phyloP scores from a whole-genome alignment of 2,888 invertebrate species.

The Trissoscelio sp. region DNA sequence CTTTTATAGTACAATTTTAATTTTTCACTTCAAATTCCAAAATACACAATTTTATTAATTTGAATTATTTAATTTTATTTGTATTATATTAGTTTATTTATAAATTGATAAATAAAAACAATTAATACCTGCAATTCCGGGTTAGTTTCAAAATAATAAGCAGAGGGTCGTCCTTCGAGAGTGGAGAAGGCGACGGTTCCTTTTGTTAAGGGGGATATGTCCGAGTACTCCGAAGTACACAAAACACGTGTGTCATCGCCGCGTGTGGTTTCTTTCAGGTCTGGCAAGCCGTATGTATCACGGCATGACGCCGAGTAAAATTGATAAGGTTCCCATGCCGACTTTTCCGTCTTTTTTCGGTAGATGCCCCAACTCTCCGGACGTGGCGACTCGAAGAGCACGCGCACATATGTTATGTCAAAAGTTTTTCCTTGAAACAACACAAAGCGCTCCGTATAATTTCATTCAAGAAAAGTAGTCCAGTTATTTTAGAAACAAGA shows the following conservation, averaged over 20 bases:
- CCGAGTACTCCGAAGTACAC: slow-evolving; percentile 99
- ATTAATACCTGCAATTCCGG: slow-evolving; percentile 91
- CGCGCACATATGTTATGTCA: slow-evolving; percentile 97
- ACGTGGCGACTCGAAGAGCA: slow-evolving; percentile 97
- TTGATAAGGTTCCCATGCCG: slow-evolving; percentile 95
- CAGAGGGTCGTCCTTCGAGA: slow-evolving; percentile 96
- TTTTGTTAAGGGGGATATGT: slow-evolving; percentile 97
- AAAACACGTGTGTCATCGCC: slow-evolving; percentile 95
- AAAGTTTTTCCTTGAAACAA: slow-evolving; percentile 93
- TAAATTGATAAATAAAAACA: slow-evolving; percentile 5
- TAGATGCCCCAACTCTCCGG: slow-evolving; percentile 99
- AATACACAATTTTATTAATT: too few relatives aligned
- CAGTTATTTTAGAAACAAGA: not conserved
- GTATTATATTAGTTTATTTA: not conserved
- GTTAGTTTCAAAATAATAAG: slow-evolving; percentile 95
- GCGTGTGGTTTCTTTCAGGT: slow-evolving; percentile 88
- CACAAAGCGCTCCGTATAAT: slow-evolving; percentile 36
- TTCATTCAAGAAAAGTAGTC: not conserved
- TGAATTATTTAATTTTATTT: slow-evolving; percentile 4
- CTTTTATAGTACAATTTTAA: too few relatives aligned
- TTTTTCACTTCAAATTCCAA: too few relatives aligned
- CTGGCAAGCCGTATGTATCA: slow-evolving; percentile 94
- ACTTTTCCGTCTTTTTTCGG: slow-evolving; percentile 91
- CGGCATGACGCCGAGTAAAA: slow-evolving; percentile 97
- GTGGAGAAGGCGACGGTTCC: slow-evolving; percentile 98